These are phyloP conservation scores for Antheraea assamensis DNA, from an alignment of 2,888 invertebrate genomes.

Conservation along the genomic window DNA sequence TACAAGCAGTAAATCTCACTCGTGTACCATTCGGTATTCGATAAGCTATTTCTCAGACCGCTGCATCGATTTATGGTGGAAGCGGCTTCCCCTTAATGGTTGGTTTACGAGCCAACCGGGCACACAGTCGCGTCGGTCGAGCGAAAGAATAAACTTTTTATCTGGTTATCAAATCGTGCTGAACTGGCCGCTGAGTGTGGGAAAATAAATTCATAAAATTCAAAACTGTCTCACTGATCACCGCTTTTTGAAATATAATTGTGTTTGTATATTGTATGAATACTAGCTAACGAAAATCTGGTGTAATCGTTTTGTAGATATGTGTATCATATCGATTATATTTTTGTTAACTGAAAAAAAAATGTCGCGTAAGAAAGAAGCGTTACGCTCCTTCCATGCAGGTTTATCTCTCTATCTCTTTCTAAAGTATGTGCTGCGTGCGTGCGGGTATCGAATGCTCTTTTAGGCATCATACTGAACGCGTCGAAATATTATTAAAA, in stretches of 20 bases:
- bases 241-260: constrained; percentile 23
- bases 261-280: not conserved
- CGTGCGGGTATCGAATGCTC: no score
- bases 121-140: constrained; percentile 17
- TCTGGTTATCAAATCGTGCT: constrained; percentile 23
- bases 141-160: constrained; percentile 24
- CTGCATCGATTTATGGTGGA: constrained; percentile 29
- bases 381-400: no score
- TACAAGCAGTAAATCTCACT: constrained; percentile 15
- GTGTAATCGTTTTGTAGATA: no score
- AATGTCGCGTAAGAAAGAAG: no score
- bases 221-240: not conserved
- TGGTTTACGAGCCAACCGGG: constrained; percentile 28
- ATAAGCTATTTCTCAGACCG: constrained; percentile 13
- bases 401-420: no score
- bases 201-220: constrained; percentile 9
- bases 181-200: constrained; percentile 14
- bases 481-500: no score
- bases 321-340: no score
- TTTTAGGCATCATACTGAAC: no score
- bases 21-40: not conserved
- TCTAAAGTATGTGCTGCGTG: no score
- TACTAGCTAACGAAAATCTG: not conserved
- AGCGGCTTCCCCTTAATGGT: constrained; percentile 32
- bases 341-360: no score